Evolutionary conservation across 2,113 vertebrate species (phyloP).

Genomic region (Alaudala cheleensis): DNA sequence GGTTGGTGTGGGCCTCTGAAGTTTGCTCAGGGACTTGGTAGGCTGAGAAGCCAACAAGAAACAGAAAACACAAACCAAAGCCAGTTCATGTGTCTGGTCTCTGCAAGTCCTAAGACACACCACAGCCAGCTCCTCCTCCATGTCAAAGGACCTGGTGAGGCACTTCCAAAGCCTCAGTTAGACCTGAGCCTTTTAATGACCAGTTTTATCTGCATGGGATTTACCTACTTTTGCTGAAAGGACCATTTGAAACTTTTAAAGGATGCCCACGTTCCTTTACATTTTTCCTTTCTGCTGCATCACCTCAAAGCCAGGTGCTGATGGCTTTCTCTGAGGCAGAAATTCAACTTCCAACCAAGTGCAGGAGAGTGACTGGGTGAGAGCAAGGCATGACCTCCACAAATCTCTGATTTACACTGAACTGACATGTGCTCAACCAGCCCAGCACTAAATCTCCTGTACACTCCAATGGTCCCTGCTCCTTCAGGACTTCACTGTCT

Average conservation of each 20-base stretch:
- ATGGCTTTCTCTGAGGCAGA: neutral
- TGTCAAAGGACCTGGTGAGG: neutral
- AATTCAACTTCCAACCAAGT: constrained; percentile 30
- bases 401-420: neutral
- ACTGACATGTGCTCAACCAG: neutral
- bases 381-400: neutral
- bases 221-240: neutral
- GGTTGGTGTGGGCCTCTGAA: neutral
- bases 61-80: neutral
- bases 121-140: neutral
- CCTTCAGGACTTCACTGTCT: neutral
- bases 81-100: neutral
- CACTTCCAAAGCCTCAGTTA: neutral
- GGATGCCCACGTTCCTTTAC: neutral
- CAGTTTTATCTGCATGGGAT: neutral
- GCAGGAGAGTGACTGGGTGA: neutral
- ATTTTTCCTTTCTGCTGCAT: neutral
- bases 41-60: neutral
- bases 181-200: neutral
- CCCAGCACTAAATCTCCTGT: neutral
- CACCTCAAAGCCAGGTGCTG: neutral
- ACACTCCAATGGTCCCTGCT: neutral
- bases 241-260: neutral
- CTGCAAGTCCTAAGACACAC: neutral
- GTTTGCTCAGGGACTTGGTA: neutral